Percentiles rank a stretch among this genome's conserved stretches.
phyloP scores from a whole-genome alignment of 2,113 vertebrate species.

The Notechis scutatus region DNA sequence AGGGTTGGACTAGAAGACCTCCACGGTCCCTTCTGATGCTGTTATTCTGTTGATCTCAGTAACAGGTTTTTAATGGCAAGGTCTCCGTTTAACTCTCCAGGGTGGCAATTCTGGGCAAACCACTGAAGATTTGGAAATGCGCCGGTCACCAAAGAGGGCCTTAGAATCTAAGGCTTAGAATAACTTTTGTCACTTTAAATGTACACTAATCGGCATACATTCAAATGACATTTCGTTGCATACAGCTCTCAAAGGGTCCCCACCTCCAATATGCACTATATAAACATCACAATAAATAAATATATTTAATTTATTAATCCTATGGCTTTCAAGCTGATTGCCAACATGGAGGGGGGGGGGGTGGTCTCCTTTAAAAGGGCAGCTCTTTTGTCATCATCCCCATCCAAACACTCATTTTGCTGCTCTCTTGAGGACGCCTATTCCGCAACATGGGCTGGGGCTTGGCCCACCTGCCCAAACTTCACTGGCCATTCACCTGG shows the following conservation, averaged over 20 bases:
- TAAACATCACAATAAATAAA: no score
- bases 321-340: background rate
- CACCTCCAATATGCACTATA: no score
- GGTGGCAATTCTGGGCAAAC: background rate
- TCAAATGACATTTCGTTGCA: no score
- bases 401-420: background rate
- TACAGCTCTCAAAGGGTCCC: no score
- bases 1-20: background rate
- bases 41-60: background rate
- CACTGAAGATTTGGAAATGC: background rate
- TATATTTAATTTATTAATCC: background rate
- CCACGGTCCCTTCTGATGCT: background rate
- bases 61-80: background rate
- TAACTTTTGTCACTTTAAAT: no score
- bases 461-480: background rate
- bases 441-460: background rate
- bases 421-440: background rate
- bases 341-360: background rate
- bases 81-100: background rate
- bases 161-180: background rate
- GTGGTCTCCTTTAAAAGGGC: background rate
- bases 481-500: background rate
- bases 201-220: no score
- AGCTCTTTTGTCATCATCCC: background rate
- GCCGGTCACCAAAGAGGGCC: background rate